A percentile compares a stretch with the other conserved stretches of the same genome.
These are phyloP conservation scores for Dasypogon diadema DNA, from an alignment of 2,888 invertebrate genomes.

Conservation along the genomic window DNA sequence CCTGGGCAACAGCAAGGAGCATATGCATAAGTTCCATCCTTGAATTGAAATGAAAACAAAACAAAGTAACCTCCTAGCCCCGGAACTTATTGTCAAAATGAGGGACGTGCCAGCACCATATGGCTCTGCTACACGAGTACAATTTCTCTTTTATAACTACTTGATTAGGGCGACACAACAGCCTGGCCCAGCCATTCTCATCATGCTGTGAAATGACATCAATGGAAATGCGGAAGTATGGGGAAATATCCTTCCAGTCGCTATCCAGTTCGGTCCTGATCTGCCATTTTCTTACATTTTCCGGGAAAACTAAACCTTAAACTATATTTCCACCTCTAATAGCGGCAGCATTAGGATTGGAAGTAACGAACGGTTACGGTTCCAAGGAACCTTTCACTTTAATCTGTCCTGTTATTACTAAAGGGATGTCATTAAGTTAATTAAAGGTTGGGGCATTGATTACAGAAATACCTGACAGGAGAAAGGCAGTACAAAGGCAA, in stretches of 20 bases:
- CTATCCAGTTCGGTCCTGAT: background rate
- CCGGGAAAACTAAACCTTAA: background rate
- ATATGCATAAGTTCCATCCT: conserved; percentile 48
- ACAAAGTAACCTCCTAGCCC: conserved; percentile 41
- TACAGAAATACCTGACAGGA: conserved; percentile 7
- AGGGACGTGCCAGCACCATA: conserved; percentile 50
- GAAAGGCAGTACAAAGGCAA: conserved; percentile 4
- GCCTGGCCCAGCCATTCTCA: background rate
- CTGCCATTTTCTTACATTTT: background rate
- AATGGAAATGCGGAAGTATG: background rate
- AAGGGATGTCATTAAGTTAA: conserved; percentile 49
- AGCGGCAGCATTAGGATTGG: background rate
- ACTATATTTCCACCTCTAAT: background rate
- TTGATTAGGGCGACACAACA: conserved; percentile 44
- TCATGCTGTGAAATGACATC: no score
- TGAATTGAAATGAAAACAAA: conserved; percentile 44
- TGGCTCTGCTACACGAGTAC: conserved; percentile 24
- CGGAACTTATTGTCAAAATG: conserved; percentile 50
- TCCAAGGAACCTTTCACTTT: conserved; percentile 20
- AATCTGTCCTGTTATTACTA: conserved; percentile 12
- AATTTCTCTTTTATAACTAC: conserved; percentile 46
- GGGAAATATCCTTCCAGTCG: background rate
- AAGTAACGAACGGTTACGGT: background rate
- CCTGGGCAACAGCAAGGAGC: conserved; percentile 25
- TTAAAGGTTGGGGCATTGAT: conserved; percentile 40